Conservation (phyloP, 2,113 vertebrate genomes). For the Ondatra zibethicus region DNA sequence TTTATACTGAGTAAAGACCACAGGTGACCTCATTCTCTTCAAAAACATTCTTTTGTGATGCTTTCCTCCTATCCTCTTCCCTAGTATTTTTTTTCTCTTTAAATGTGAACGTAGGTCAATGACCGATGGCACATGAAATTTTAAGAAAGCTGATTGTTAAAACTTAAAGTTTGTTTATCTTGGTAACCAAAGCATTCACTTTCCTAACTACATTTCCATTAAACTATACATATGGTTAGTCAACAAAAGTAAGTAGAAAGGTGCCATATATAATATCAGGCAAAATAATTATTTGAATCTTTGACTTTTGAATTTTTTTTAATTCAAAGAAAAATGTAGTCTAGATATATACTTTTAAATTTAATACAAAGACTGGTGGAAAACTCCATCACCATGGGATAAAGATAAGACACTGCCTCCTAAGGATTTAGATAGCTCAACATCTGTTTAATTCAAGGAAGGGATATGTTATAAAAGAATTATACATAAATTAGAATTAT, state of each 20-base stretch:
- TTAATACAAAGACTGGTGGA: background rate
- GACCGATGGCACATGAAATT: background rate
- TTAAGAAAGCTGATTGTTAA: background rate
- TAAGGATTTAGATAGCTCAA: background rate
- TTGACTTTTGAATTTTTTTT: slow-evolving; percentile 14
- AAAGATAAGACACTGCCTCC: background rate
- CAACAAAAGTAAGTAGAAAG: background rate
- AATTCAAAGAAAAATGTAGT: background rate
- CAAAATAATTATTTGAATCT: background rate
- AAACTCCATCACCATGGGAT: background rate
- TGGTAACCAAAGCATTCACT: background rate
- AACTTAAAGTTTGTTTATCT: background rate
- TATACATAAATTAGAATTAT: slow-evolving; percentile 34
- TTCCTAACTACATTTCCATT: background rate
- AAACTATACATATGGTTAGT: background rate
- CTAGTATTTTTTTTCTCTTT: background rate
- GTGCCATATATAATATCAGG: background rate
- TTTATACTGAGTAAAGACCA: background rate
- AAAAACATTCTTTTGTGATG: slow-evolving; percentile 3
- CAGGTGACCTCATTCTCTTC: background rate
- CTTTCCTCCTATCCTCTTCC: background rate
- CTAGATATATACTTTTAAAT: background rate
- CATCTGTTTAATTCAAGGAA: slow-evolving; percentile 55
- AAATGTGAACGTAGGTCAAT: background rate
- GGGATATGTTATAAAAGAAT: background rate